Base-by-base conservation (phyloP, 2,888 invertebrate genomes). In the Corbicula japonica region DNA sequence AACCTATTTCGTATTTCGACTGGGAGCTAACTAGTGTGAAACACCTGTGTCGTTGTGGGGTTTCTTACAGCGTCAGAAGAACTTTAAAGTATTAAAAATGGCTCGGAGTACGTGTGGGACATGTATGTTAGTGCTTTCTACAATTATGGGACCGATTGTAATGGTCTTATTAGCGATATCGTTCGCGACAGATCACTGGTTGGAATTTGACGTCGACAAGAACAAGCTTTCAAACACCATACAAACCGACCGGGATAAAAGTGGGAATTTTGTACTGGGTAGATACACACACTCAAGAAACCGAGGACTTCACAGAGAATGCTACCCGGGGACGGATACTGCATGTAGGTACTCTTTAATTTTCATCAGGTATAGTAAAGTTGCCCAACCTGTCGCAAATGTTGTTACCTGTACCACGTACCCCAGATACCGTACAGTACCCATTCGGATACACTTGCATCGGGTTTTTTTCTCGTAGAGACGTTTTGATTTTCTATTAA, bases 181-280 rank as follows among this genome's bases (percentile, higher is more conserved):
- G 15, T 91, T 92, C 76, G 87, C 91, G 6, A 92, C 91, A 6
- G 91, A 92, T 77, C 81, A 88, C 78, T 92, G 92, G 91, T 46
- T 90, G 63, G 88, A 88, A 65, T 90, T 86, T 73, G 86, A 84
- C 21, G 91, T 92, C 5, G 78, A 89, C 61, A 66, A 86, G 34
- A 58, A 28, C 6, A 73, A 68, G 21, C 50, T 90, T 12, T n/a
- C 34, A 0, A 1, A 50, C 6, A 32, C 63, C 1, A 56, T 26
- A 21, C 15, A 50, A 1, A 18, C 23, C n/a, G 3, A 21, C 4
- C 60, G 73, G 1, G 46, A n/a, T 21, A 61, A 41, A 12, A 61
- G 71, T 48, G 30, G 61, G 1, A 35, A 52, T 0, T 21, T 41
- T 26, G 81, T 74, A 4, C 21, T 46, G 34, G 87, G 72, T 2